These are phyloP conservation scores for Pygmarrhopalites habei DNA, from an alignment of 1,140 invertebrate genomes.

Conservation along the genomic window DNA sequence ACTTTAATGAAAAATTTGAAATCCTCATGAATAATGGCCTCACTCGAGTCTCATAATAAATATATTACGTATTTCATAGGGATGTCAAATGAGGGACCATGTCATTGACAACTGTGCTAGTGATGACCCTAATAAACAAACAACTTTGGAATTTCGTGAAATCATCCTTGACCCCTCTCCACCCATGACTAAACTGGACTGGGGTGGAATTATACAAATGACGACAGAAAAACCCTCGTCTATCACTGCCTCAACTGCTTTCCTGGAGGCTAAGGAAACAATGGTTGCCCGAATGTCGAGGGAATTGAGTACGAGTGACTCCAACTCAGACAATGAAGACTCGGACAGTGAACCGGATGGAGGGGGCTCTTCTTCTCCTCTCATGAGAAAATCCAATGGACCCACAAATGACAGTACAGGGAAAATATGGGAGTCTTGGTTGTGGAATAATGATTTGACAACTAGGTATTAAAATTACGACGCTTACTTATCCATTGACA, in stretches of 20 bases:
- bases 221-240: slow-evolving; percentile 4
- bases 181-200: slow-evolving; percentile 2
- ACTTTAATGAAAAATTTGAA: too few relatives aligned
- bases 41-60: too few relatives aligned
- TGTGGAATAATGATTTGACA: background rate
- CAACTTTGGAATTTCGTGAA: slow-evolving; percentile 52
- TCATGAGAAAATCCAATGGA: background rate
- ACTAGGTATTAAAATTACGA: too few relatives aligned
- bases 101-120: slow-evolving; percentile 50
- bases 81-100: slow-evolving; percentile 59
- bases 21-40: too few relatives aligned
- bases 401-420: background rate
- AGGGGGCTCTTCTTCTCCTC: slow-evolving; percentile 27
- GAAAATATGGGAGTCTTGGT: slow-evolving; percentile 22
- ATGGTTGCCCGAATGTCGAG: background rate
- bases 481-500: too few relatives aligned
- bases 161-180: slow-evolving; percentile 47
- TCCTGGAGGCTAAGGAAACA: background rate
- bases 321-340: slow-evolving; percentile 15
- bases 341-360: slow-evolving; percentile 44
- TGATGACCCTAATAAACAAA: slow-evolving; percentile 50
- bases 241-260: background rate
- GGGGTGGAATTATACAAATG: slow-evolving; percentile 18
- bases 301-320: background rate
- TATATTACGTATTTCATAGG: too few relatives aligned